Conservation (phyloP, 2,797 vertebrate species). For the Lepidocolaptes lacrymiger region DNA sequence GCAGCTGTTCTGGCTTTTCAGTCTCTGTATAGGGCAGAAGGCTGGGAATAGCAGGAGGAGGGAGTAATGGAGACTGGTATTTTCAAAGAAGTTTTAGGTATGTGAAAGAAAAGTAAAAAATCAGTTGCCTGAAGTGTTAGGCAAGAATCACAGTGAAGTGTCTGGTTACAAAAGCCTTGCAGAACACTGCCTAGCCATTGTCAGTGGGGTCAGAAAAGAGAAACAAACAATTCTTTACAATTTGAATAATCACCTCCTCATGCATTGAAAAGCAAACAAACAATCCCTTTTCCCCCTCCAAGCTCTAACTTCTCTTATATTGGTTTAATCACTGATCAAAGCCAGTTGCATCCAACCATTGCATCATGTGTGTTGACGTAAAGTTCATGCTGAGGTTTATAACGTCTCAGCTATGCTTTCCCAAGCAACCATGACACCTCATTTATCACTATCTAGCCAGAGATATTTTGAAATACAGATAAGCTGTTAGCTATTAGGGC, state of each 20-base stretch:
- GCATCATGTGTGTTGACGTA: constrained; percentile 39
- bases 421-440: constrained; percentile 60
- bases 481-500: constrained; percentile 66
- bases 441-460: constrained; percentile 78
- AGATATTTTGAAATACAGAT: constrained; percentile 73
- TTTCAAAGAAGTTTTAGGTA: constrained; percentile 11
- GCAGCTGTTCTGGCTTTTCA: constrained; percentile 41
- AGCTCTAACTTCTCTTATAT: constrained; percentile 63
- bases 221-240: not conserved
- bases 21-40: not conserved
- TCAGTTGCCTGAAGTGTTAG: not conserved
- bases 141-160: not conserved
- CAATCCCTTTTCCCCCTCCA: not conserved
- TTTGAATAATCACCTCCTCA: constrained; percentile 63
- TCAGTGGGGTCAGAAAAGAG: not conserved
- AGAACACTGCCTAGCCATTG: not conserved
- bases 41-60: not conserved
- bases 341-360: not conserved
- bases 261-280: constrained; percentile 68
- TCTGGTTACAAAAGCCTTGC: not conserved
- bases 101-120: constrained; percentile 22
- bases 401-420: constrained; percentile 39
- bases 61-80: not conserved
- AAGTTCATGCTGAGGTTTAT: constrained; percentile 50
- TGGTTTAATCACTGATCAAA: constrained; percentile 82